Conservation (phyloP, 2,797 vertebrate genomes). For the Coregonus suidteri region DNA sequence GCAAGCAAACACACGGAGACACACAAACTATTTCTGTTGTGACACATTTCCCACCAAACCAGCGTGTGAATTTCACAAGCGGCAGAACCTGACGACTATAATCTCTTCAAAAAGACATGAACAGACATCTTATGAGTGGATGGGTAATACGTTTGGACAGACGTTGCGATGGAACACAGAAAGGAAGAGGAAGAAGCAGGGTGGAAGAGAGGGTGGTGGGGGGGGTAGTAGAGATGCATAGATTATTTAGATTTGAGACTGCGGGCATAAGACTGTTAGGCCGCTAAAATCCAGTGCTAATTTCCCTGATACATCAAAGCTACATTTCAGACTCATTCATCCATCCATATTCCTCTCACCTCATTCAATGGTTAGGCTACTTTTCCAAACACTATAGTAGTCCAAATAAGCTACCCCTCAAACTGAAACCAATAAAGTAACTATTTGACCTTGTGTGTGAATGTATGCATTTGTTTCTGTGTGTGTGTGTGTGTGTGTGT, state of each 20-base stretch:
- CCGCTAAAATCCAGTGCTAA: too few species aligned
- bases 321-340: background rate
- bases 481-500: too few species aligned
- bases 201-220: slow-evolving; percentile 39
- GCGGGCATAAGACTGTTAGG: background rate
- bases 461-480: background rate
- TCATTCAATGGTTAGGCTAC: background rate
- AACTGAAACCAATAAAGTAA: background rate
- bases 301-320: background rate
- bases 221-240: slow-evolving; percentile 9
- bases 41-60: slow-evolving; percentile 63
- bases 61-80: slow-evolving; percentile 49
- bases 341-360: background rate
- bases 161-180: slow-evolving; percentile 21
- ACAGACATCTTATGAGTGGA: slow-evolving; percentile 55
- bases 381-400: background rate
- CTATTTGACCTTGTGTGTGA: background rate
- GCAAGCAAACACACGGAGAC: slow-evolving; percentile 57
- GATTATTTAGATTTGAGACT: slow-evolving; percentile 46
- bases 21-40: slow-evolving; percentile 57
- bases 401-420: background rate
- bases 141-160: slow-evolving; percentile 62
- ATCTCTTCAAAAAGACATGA: slow-evolving; percentile 66
- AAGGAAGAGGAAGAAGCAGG: slow-evolving; percentile 33
- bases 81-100: slow-evolving; percentile 61